phyloP scores from a whole-genome alignment of 2,797 vertebrate genomes.

The Odontamblyopus rebecca region DNA sequence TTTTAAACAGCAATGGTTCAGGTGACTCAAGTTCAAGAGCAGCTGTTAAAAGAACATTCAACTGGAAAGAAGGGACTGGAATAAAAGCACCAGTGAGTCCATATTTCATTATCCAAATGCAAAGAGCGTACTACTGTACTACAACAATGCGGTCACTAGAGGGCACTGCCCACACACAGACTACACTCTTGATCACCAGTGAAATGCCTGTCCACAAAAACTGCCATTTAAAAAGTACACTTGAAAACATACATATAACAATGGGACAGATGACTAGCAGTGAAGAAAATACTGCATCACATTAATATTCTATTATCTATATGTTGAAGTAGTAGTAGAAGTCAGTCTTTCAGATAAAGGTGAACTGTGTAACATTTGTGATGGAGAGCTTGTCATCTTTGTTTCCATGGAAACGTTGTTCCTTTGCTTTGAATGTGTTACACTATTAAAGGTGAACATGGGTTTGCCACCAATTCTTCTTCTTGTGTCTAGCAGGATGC shows the following conservation, averaged over 20 bases:
- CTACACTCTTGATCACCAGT: not conserved
- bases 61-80: not conserved
- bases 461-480: constrained; percentile 84
- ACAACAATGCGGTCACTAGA: constrained; percentile 50
- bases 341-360: too few relatives aligned
- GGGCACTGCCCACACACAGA: constrained; percentile 28
- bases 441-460: constrained; percentile 88
- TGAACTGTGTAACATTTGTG: too few relatives aligned
- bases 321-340: too few relatives aligned
- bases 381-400: too few relatives aligned
- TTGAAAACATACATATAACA: not conserved
- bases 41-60: not conserved
- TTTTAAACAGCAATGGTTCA: not conserved
- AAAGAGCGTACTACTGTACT: constrained; percentile 29
- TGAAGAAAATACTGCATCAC: not conserved
- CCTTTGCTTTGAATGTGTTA: too few relatives aligned
- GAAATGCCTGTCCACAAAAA: not conserved
- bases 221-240: not conserved
- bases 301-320: not conserved
- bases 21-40: not conserved
- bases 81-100: not conserved
- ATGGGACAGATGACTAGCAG: not conserved
- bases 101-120: not conserved
- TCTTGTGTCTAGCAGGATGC: constrained; percentile 87
- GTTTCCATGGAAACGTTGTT: too few relatives aligned